A percentile compares a stretch with the other conserved stretches of the same genome.
Evolutionary conservation across 1,140 invertebrate species (phyloP).

Genomic region (Epicauta chinensis): DNA sequence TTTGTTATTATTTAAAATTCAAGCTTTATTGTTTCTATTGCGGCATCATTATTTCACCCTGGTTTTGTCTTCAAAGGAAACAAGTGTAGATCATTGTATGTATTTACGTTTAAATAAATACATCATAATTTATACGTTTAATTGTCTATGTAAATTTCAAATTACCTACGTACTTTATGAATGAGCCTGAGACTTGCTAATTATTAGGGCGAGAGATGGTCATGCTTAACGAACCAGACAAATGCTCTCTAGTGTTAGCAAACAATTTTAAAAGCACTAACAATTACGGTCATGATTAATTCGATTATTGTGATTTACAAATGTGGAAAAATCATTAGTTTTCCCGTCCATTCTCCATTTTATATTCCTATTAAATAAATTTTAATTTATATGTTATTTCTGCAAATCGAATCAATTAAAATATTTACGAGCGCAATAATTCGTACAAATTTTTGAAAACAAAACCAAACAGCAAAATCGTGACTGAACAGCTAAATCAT

Average conservation of each 20-base stretch:
- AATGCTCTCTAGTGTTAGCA: conserved; percentile 13
- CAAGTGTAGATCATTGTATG: too few relatives aligned
- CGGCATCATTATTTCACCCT: too few relatives aligned
- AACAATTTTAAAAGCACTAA: conserved; percentile 7
- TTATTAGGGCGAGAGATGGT: conserved; percentile 17
- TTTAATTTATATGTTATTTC: neutral
- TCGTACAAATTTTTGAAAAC: neutral
- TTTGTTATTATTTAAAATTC: too few relatives aligned
- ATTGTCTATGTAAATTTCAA: too few relatives aligned
- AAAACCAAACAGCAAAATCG: neutral
- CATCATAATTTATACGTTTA: too few relatives aligned
- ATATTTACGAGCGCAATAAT: neutral
- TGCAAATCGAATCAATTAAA: too few relatives aligned
- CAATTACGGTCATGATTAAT: conserved; percentile 16
- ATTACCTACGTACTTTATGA: conserved; percentile 14
- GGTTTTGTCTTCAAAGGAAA: too few relatives aligned
- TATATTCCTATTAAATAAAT: neutral
- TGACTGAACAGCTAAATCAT: too few relatives aligned
- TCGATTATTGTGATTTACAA: conserved; percentile 11
- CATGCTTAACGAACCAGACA: conserved; percentile 22
- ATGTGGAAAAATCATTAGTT: neutral
- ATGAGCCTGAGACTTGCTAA: conserved; percentile 8
- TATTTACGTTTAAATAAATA: too few relatives aligned
- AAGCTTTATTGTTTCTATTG: too few relatives aligned
- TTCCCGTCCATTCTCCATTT: neutral